phyloP scores from a whole-genome alignment of 2,888 invertebrate genomes.

The Sclerodermus sp. region DNA sequence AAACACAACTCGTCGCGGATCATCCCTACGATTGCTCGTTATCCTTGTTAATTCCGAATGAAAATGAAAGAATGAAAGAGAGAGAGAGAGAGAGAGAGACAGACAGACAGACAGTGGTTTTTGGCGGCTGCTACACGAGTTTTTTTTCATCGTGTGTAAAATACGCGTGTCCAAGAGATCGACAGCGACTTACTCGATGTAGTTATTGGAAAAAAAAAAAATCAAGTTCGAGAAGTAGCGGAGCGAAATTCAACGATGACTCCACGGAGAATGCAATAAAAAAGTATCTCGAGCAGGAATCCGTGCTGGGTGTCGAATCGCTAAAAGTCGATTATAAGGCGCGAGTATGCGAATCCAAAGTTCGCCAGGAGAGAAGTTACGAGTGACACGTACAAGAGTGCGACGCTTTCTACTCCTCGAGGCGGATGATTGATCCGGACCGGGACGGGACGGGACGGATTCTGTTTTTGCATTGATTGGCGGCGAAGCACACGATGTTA shows the following conservation, averaged over 20 bases:
- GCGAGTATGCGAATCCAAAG: slow-evolving; percentile 6
- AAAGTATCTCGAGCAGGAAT: slow-evolving; percentile 1
- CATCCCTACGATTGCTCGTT: too few relatives aligned
- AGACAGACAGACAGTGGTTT: too few relatives aligned
- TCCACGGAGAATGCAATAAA: background rate
- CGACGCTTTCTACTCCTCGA: slow-evolving; percentile 24
- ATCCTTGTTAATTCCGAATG: too few relatives aligned
- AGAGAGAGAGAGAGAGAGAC: too few relatives aligned
- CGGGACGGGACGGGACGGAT: background rate
- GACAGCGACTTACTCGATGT: too few relatives aligned
- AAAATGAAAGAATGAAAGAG: too few relatives aligned
- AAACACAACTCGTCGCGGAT: too few relatives aligned
- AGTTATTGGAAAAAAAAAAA: background rate
- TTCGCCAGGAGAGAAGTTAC: slow-evolving; percentile 3
- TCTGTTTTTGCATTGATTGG: slow-evolving; percentile 13
- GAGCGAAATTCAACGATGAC: background rate
- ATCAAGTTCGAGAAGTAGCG: background rate
- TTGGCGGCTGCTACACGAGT: too few relatives aligned
- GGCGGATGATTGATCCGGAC: slow-evolving; percentile 19
- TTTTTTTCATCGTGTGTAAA: too few relatives aligned
- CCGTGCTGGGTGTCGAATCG: slow-evolving; percentile 8
- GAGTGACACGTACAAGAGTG: slow-evolving; percentile 17
- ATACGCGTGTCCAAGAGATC: too few relatives aligned
- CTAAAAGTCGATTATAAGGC: slow-evolving; percentile 12
- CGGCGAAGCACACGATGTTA: background rate